Evolutionary conservation across 2,113 vertebrate genomes (phyloP).

Genomic region (Gambusia holbrooki): DNA sequence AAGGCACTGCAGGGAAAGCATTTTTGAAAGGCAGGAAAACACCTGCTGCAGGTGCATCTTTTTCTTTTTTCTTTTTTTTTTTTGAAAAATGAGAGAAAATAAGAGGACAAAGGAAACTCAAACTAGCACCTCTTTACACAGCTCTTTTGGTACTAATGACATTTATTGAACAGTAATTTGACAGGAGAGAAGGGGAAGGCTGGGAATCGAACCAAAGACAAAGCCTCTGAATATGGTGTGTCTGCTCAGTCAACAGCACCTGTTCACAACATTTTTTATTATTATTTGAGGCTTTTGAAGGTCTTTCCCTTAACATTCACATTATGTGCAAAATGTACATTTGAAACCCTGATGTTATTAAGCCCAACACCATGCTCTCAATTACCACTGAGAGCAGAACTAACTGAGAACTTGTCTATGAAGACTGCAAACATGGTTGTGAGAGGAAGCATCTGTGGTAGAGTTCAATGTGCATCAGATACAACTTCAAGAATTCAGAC

Average conservation of each 20-base stretch:
- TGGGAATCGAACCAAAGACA: too few species aligned
- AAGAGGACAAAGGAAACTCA: not conserved
- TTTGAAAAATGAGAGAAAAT: too few species aligned
- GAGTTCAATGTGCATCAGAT: too few species aligned
- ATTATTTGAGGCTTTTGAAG: not conserved
- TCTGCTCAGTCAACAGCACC: too few species aligned
- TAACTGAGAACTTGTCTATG: not conserved
- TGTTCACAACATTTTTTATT: not conserved
- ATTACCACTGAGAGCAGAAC: too few species aligned
- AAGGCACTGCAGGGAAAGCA: constrained; percentile 38
- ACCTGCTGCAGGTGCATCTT: constrained; percentile 52
- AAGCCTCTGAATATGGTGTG: too few species aligned
- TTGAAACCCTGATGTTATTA: not conserved
- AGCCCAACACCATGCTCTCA: not conserved
- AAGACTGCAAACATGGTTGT: not conserved
- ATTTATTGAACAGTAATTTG: not conserved
- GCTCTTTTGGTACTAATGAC: not conserved
- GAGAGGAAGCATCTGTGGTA: not conserved
- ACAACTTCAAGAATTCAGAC: not conserved
- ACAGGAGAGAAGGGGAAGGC: too few species aligned
- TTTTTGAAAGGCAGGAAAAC: constrained; percentile 38
- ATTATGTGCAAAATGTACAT: not conserved
- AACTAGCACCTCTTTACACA: not conserved
- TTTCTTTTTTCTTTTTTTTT: not conserved
- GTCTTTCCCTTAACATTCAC: not conserved